Base-by-base conservation (phyloP, 2,888 invertebrate species). In the Scaptomyza caliginosa region DNA sequence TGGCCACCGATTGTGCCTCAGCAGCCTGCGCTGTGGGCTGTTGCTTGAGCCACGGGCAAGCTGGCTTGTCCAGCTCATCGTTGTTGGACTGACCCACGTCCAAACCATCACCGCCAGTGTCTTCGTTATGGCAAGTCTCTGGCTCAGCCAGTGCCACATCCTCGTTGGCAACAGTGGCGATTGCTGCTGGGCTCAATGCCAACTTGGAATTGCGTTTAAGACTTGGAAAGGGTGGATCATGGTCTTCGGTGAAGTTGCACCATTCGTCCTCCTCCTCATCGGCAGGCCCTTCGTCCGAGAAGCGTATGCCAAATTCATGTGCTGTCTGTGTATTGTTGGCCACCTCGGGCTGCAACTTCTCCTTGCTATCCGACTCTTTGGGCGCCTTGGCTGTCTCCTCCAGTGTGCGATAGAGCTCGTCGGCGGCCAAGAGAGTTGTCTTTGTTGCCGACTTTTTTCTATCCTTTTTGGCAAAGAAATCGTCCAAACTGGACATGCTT, bases 381-480 rank as follows among this genome's bases (percentile, higher is more conserved):
- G 52, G 7, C 10, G 19, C 26, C 38, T 71, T 77, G 16, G 65
- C 42, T 1, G 71, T 57, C 58, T 85, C 77, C 40, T 82, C 71
- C 49, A 83, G 65, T 10, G 73, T 77, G 54, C 80, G 80, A 48
- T 75, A 82, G 16, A 83, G 50, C 48, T 80, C 80, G 38, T 83
- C 71, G 46, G 83, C 65, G n/a, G 67, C 77, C 64, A 80, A 64
- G 49, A 66, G 75, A 10, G 69, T 75, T 10, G 79, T 54, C 59
- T 75, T 82, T 23, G 65, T 63, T 40, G 67, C 58, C 23, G 73
- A 68, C 58, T 74, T 77, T 13, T 68, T 77, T 4, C 63, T 67
- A 49, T 83, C 83, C 64, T 80, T 83, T 49, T 80, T 85, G n/a
- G 85, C 85, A 66, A 85, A 83, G 51, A 85, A 83, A 68, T 85